phyloP scores from a whole-genome alignment of 2,888 invertebrate genomes.

The Hetaerina titia region DNA sequence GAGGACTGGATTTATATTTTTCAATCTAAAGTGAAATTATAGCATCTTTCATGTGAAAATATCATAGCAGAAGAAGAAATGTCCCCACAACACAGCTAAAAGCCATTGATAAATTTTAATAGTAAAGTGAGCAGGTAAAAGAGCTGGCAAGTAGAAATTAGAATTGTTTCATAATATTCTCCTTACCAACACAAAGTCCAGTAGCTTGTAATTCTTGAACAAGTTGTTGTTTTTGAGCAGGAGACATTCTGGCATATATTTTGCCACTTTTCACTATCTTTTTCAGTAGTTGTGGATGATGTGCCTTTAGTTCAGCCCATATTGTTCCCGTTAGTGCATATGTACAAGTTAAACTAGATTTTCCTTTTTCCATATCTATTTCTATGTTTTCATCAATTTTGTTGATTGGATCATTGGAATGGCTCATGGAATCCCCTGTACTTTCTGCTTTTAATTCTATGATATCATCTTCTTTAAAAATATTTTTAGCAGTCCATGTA shows the following conservation, averaged over 20 bases:
- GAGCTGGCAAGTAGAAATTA: too few relatives aligned
- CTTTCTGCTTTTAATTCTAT: neutral
- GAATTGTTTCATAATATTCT: neutral
- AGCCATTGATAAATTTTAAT: too few relatives aligned
- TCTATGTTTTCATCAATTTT: neutral
- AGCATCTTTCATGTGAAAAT: too few relatives aligned
- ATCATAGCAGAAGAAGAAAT: too few relatives aligned
- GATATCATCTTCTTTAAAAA: constrained; percentile 55
- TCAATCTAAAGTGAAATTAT: too few relatives aligned
- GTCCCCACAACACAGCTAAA: too few relatives aligned
- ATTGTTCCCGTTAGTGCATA: constrained; percentile 83
- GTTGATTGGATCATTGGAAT: neutral
- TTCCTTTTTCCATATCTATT: constrained; percentile 49
- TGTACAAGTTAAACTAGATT: constrained; percentile 32
- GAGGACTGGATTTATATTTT: too few relatives aligned
- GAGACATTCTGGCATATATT: constrained; percentile 96
- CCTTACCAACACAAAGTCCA: constrained; percentile 92
- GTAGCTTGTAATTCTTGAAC: constrained; percentile 91
- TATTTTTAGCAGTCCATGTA: constrained; percentile 52
- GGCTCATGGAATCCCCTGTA: neutral
- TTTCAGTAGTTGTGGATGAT: constrained; percentile 85
- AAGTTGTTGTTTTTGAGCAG: constrained; percentile 96
- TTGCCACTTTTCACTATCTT: constrained; percentile 88
- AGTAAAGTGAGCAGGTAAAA: too few relatives aligned
- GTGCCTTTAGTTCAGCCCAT: constrained; percentile 86